Evolutionary conservation across 2,888 invertebrate genomes (phyloP), one percentile per base, ranked within the genome.

Genomic region (Epistrophe grossulariae): DNA sequence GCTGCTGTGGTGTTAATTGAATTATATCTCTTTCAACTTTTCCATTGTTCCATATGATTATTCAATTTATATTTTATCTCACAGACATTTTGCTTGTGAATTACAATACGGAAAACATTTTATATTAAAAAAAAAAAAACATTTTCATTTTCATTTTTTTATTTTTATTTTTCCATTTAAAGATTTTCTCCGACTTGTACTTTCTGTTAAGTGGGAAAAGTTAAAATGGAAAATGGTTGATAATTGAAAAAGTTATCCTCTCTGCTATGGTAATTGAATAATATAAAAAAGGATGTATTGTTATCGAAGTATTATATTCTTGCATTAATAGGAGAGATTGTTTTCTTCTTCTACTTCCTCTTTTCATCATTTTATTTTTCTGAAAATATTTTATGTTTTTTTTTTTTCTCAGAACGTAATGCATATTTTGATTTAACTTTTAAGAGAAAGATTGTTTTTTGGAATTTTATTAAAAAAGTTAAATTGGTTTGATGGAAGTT

Each of bases 21-120:
- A 87, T 79, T 83, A 83, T 62, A 60, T 87, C 79, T 83, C 72
- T 76, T 76, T 70, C 40, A 57, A 72, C 71, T 79, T 24, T 68
- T 50, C 79, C 60, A 76, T 87, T 87, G 87, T 87, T 83, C 87
- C 76, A n/a, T 71, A 40, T 79, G 87, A 87, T 87, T 83, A 87
- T 87, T 87, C 87, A 87, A 83, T 87, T 87, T 87, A 82, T 68
- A 79, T 83, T 83, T 83, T 79, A 64, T 76, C 79, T 76, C 79
- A 59, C 79, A 83, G 83, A 83, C 79, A 76, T 55, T 43, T 62
- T 79, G 71, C 76, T 66, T 48, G 45, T 24, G 72, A 76, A 83
- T 68, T 70, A 70, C 60, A 87, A 87, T 87, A 3, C 24, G 82
- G 79, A 70, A 70, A 59, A 19, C 48, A 68, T 70, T 59, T 70